A percentile compares a stretch with the other conserved stretches of the same genome.
These are phyloP conservation scores for Pogonomyrmex barbatus DNA, from an alignment of 1,140 invertebrate species.

Conservation along the genomic window DNA sequence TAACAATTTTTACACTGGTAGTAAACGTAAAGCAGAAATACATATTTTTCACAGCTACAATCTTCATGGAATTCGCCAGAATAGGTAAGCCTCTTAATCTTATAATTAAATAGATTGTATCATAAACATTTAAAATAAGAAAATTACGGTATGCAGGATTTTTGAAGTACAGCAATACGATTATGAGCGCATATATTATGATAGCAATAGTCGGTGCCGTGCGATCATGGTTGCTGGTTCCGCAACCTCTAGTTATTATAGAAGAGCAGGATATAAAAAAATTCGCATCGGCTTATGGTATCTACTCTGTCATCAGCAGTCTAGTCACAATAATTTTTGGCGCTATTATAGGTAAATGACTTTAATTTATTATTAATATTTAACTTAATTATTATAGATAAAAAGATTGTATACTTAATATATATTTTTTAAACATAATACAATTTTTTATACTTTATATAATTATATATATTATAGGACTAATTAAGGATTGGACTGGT, in stretches of 20 bases:
- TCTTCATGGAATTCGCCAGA: conserved; percentile 80
- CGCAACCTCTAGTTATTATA: conserved; percentile 83
- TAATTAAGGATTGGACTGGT: conserved; percentile 84
- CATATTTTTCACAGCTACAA: conserved; percentile 82
- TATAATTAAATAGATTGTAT: conserved; percentile 1
- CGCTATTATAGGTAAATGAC: conserved; percentile 82
- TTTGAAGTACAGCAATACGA: conserved; percentile 76
- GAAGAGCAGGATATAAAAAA: conserved; percentile 83
- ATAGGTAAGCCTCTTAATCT: conserved; percentile 71
- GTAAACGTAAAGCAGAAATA: conserved; percentile 79
- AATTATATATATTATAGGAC: conserved; percentile 72
- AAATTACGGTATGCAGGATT: conserved; percentile 74
- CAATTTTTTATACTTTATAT: neutral
- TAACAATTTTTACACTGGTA: conserved; percentile 80
- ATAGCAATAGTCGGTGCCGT: conserved; percentile 79
- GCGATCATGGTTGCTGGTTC: conserved; percentile 81
- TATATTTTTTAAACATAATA: too few relatives aligned
- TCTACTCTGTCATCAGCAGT: conserved; percentile 83
- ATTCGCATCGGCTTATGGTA: conserved; percentile 84
- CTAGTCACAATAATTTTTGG: conserved; percentile 81
- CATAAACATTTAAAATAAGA: neutral
- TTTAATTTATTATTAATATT: too few relatives aligned
- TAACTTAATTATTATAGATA: neutral
- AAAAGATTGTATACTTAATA: neutral
- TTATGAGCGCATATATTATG: conserved; percentile 79